Evolutionary conservation across 1,140 invertebrate species (phyloP).

Genomic region (Anastatus disparis): DNA sequence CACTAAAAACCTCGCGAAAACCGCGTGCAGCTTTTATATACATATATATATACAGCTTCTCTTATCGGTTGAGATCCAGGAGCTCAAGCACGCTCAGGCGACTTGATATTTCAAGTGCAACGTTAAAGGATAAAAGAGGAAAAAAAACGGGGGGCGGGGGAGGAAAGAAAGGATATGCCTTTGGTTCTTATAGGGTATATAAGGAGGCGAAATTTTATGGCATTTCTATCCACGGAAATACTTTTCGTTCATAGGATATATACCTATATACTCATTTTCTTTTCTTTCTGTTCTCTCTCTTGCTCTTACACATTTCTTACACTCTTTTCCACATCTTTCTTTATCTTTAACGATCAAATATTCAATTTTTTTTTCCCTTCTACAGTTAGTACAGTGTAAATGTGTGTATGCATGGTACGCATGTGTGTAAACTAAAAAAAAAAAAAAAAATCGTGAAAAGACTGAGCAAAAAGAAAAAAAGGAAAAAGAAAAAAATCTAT

Average conservation of each 20-base stretch:
- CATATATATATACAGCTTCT: too few relatives aligned
- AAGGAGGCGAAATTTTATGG: constrained; percentile 36
- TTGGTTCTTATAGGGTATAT: too few relatives aligned
- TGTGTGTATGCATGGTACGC: background rate
- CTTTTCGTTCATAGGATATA: background rate
- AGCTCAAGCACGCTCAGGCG: background rate
- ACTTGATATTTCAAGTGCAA: constrained; percentile 39
- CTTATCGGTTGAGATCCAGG: constrained; percentile 37
- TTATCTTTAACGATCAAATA: constrained; percentile 4
- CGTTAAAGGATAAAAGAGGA: too few relatives aligned
- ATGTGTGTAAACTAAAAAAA: background rate
- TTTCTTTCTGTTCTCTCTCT: background rate
- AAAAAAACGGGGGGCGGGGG: background rate
- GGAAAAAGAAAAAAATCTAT: background rate
- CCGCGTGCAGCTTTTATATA: background rate
- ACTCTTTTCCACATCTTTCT: background rate
- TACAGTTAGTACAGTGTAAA: background rate
- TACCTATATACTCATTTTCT: background rate
- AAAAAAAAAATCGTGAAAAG: too few relatives aligned
- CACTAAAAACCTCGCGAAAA: constrained; percentile 32
- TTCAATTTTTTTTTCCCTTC: background rate
- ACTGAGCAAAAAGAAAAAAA: too few relatives aligned
- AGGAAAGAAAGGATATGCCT: too few relatives aligned
- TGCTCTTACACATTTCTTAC: background rate
- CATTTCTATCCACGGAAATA: constrained; percentile 22